Conservation (phyloP, 2,113 vertebrate genomes). For the Gallinago undulata region DNA sequence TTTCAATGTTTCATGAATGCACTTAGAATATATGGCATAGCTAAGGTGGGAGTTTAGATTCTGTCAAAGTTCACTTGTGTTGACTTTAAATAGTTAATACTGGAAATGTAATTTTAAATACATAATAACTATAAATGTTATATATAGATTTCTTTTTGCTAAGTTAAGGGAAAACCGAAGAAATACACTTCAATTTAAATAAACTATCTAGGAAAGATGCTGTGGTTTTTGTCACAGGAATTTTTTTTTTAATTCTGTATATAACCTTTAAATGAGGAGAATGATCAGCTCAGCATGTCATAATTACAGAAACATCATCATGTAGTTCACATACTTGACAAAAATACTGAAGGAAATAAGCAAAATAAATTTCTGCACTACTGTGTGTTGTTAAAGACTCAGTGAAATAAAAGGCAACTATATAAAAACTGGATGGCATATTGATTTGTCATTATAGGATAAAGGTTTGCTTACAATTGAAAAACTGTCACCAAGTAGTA, state of each 20-base stretch:
- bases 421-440: background rate
- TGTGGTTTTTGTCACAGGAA: background rate
- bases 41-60: background rate
- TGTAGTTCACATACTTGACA: background rate
- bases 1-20: background rate
- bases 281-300: background rate
- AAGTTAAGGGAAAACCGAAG: background rate
- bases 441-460: conserved; percentile 55
- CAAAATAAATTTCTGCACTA: background rate
- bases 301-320: background rate
- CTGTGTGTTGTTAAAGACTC: conserved; percentile 27
- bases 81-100: background rate
- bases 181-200: background rate
- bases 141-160: background rate
- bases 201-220: background rate
- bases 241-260: background rate
- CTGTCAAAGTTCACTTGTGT: background rate
- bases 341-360: background rate
- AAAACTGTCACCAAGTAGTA: conserved; percentile 1
- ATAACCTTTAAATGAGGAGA: background rate
- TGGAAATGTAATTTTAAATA: background rate
- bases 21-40: background rate
- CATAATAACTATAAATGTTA: background rate
- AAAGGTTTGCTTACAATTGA: conserved; percentile 38
- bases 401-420: conserved; percentile 31